Evolutionary conservation across 2,888 invertebrate genomes (phyloP).

Genomic region (Stictocephala bisonia): DNA sequence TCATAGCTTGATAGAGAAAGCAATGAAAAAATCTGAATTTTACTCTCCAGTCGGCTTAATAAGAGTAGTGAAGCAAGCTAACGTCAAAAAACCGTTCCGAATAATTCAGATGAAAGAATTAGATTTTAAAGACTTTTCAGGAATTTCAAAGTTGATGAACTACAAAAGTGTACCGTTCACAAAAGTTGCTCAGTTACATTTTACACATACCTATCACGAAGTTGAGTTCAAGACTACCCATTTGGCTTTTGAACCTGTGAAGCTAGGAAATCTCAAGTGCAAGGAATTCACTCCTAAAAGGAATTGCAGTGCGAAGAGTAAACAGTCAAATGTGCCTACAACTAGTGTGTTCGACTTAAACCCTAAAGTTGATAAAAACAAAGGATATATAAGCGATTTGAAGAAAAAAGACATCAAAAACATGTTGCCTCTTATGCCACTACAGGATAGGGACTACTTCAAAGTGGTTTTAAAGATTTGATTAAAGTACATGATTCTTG

Average conservation of each 20-base stretch:
- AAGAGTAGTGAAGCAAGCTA: slow-evolving; percentile 3
- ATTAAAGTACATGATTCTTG: background rate
- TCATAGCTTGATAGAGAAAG: background rate
- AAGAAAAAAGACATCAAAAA: slow-evolving; percentile 32
- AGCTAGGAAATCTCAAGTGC: background rate
- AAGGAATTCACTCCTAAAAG: background rate
- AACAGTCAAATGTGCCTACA: slow-evolving; percentile 3
- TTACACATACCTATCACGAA: slow-evolving; percentile 17
- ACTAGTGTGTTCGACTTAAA: background rate
- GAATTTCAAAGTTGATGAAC: slow-evolving; percentile 1
- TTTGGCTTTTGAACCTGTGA: background rate
- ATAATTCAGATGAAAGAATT: slow-evolving; percentile 10
- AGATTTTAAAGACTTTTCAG: slow-evolving; percentile 9
- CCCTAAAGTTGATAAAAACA: slow-evolving; percentile 22
- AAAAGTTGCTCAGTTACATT: background rate
- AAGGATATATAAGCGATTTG: slow-evolving; percentile 19
- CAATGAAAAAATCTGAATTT: slow-evolving; percentile 5
- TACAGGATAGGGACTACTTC: slow-evolving; percentile 20
- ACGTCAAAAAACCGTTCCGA: slow-evolving; percentile 8
- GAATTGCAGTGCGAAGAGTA: background rate
- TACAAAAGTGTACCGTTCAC: background rate
- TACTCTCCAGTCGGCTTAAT: slow-evolving; percentile 2
- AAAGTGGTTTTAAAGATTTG: slow-evolving; percentile 24
- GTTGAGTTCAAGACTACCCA: slow-evolving; percentile 15
- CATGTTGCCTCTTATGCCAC: slow-evolving; percentile 29